Evolutionary conservation across 2,113 vertebrate genomes (phyloP), one percentile per base, ranked within the genome.

Genomic region (Dipodomys merriami): DNA sequence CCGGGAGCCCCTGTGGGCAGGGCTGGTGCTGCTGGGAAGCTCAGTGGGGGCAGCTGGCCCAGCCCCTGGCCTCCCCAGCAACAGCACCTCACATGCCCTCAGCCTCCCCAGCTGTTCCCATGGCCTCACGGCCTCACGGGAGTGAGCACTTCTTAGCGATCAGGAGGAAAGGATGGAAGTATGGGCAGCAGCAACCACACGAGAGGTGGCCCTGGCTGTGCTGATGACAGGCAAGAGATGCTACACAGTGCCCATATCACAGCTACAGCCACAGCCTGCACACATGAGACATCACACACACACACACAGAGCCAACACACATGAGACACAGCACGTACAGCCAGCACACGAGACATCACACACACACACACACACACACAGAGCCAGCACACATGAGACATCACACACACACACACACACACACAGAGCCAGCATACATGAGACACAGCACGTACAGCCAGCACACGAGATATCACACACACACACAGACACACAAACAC

Each of bases 11-110:
- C 95, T 88, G 65, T 62, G 92, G 92, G 95, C 86, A 65, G 78
- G 65, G 64, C n/a, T 68, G 29, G 35, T 11, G 5, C 73, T 97
- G 85, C 95, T 53, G 5, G 97, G 97, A 97, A 97, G 91, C 93
- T 93, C 83, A 86, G 62, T 3, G 73, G 77, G 60, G 67, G 71
- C 92, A 95, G 81, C 67, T 93, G 96, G 93, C 86, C 76, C 88
- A 20, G 78, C 72, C 78, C 83, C 67, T 8, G 4, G 86, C 77
- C 91, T 88, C 86, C 81, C 44, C 4, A 19, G 88, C 57, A 96
- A 81, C 72, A 67, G 35, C 57, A 71, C 57, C 91, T 91, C 90
- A 85, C 73, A 46, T 76, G 69, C 57, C 60, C 85, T 64, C 83
- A 22, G 0, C 91, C 80, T 57, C 80, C 84, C 83, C 93, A 96